A percentile compares a stretch with the other conserved stretches of the same genome.
Evolutionary conservation across 1,140 invertebrate species (phyloP).

Genomic region (Homalodisca vitripennis): DNA sequence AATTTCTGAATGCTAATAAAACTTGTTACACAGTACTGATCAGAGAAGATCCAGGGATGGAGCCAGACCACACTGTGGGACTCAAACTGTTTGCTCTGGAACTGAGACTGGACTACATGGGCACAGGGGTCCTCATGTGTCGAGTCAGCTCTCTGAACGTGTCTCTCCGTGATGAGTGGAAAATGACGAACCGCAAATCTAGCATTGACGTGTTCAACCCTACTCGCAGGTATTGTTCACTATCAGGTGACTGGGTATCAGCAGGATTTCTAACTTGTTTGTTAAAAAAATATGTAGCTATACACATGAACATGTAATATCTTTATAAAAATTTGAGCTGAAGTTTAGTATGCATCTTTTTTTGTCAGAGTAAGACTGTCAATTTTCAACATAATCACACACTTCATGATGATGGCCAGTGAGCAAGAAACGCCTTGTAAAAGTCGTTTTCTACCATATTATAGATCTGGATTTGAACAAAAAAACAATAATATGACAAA

Average conservation of each 20-base stretch:
- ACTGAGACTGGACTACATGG: slow-evolving; percentile 93
- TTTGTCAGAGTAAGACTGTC: no score
- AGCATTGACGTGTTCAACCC: slow-evolving; percentile 54
- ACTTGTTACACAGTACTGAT: slow-evolving; percentile 74
- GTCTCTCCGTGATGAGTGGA: slow-evolving; percentile 82
- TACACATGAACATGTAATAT: no score
- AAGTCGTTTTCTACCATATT: no score
- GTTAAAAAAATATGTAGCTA: not conserved
- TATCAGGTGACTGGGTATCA: not conserved
- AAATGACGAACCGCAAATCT: slow-evolving; percentile 47
- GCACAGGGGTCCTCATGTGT: slow-evolving; percentile 88
- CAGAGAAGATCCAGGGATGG: slow-evolving; percentile 82
- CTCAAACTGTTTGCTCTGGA: slow-evolving; percentile 83
- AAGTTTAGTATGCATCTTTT: no score
- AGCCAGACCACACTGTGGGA: slow-evolving; percentile 87
- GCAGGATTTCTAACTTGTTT: not conserved
- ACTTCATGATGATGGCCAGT: no score
- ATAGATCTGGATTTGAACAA: no score
- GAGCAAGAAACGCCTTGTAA: no score
- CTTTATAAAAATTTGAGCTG: no score
- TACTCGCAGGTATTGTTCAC: slow-evolving; percentile 50
- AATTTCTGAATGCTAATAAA: no score
- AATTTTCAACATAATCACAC: no score
- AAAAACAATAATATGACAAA: no score
- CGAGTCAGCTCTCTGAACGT: slow-evolving; percentile 80